These are phyloP conservation scores for Augochlora pura DNA, from an alignment of 1,140 invertebrate genomes.

Conservation along the genomic window DNA sequence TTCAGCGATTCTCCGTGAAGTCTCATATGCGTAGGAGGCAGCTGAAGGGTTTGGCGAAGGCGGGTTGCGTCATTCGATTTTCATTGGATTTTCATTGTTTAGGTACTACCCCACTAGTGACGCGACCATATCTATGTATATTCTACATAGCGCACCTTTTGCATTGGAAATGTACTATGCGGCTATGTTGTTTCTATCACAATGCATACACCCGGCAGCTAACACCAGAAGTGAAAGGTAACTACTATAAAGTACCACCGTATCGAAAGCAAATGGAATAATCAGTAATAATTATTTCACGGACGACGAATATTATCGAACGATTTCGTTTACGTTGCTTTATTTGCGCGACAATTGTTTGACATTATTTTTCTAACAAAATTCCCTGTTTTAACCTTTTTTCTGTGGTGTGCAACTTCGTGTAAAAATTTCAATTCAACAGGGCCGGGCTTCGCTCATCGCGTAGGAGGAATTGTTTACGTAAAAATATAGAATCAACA, in stretches of 20 bases:
- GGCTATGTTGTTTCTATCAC: background rate
- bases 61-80: conserved; percentile 11
- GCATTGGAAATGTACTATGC: conserved; percentile 10
- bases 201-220: background rate
- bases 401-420: too few relatives aligned
- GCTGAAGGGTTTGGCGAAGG: too few relatives aligned
- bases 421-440: too few relatives aligned
- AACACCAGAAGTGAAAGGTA: background rate
- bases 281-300: background rate
- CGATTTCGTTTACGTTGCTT: background rate
- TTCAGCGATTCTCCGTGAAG: conserved; percentile 24
- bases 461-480: too few relatives aligned
- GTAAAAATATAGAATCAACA: too few relatives aligned
- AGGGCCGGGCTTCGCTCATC: too few relatives aligned
- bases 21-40: background rate
- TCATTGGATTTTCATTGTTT: background rate
- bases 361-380: too few relatives aligned
- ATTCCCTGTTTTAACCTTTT: too few relatives aligned
- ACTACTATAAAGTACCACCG: background rate
- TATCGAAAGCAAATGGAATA: background rate
- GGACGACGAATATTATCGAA: too few relatives aligned
- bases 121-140: background rate
- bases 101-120: background rate
- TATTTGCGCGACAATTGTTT: too few relatives aligned
- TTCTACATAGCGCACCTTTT: background rate